Base-by-base conservation (phyloP, 2,797 vertebrate species). In the Loriculus beryllinus region DNA sequence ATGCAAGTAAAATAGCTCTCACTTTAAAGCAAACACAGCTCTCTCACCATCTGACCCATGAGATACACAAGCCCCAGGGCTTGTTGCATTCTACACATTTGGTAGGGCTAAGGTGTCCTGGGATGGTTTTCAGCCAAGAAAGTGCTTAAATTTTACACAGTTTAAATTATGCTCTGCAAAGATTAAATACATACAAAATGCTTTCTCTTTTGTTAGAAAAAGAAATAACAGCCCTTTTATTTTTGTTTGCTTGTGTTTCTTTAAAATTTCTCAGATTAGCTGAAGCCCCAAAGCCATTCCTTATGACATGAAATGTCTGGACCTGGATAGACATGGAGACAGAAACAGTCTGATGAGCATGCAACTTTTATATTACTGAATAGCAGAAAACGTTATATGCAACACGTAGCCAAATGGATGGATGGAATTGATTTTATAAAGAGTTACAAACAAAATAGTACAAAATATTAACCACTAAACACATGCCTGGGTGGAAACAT, bases 381-480 rank as follows among this genome's bases (percentile, higher is more conserved):
- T 8, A 88, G 56, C 4, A 57, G 39, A 49, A 48, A 82, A 42
- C 7, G n/a, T 43, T 62, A 67, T 9, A 3, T 64, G 22, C 63
- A 90, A 80, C 62, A 51, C 19, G 40, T 7, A 81, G 84, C n/a
- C 17, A 1, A 90, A 67, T 1, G 25, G 49, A 59, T 7, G 11
- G 39, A 59, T 18, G 4, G 33, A 79, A 64, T 20, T 69, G 79
- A 71, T 91, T 93, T 92, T 89, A 84, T 33, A 91, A 91, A 86
- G 77, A 93, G 42, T 63, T 89, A 94, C 43, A 76, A 83, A 87
- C 74, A 92, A 93, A 94, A 96, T 14, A 82, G 28, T 60, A 57
- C 63, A 59, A 82, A 92, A 95, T 92, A 90, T 77, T 83, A 94
- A 92, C 78, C 39, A 71, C 69, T 83, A 97, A 85, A 49, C 79